Conservation (phyloP, 1,140 invertebrate species). For the Brachionus paranguensis region DNA sequence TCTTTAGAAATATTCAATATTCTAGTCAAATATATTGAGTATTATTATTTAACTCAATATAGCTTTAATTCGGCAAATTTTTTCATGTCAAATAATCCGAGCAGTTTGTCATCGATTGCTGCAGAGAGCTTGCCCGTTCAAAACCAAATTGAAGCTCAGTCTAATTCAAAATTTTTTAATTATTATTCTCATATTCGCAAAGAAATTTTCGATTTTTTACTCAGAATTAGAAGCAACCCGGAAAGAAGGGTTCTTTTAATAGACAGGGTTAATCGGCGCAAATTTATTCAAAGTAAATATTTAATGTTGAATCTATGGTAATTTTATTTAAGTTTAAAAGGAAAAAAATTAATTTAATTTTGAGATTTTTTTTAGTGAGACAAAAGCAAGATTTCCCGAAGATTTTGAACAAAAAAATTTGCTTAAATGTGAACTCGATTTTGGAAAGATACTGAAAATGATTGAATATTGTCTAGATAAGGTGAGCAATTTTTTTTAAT, state of each 20-base stretch:
- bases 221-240: background rate
- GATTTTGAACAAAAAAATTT: background rate
- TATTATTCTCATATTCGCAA: conserved; percentile 1
- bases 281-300: background rate
- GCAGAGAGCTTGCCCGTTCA: background rate
- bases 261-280: background rate
- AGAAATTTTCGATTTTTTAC: conserved; percentile 33
- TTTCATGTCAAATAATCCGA: background rate
- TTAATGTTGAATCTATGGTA: conserved; percentile 8
- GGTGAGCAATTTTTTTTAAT: background rate
- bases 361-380: background rate
- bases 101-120: background rate
- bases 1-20: conserved; percentile 17
- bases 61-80: background rate
- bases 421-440: conserved; percentile 2
- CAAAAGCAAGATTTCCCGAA: background rate
- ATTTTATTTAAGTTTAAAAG: background rate
- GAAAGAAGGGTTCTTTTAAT: background rate
- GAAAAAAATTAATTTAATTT: background rate
- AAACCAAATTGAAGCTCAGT: background rate
- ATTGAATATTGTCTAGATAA: conserved; percentile 22
- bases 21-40: conserved; percentile 16
- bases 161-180: background rate
- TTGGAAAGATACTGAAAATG: conserved; percentile 16
- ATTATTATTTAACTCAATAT: conserved; percentile 22